Evolutionary conservation across 1,140 invertebrate species (phyloP).

Genomic region (Diabrotica virgifera): DNA sequence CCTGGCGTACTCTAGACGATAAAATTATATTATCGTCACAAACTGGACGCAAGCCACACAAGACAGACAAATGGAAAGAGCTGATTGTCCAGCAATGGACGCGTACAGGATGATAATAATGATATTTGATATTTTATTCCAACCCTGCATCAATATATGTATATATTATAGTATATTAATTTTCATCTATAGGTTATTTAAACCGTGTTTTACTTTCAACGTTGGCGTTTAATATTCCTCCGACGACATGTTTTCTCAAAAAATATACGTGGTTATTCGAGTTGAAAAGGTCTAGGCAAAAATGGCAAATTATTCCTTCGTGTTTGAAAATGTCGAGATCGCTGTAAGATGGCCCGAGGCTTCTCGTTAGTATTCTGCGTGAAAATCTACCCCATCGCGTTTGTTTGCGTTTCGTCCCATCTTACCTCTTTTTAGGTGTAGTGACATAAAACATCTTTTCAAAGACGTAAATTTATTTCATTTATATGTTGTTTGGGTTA

Average conservation of each 20-base stretch:
- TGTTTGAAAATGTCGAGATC: not conserved
- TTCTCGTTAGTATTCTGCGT: not conserved
- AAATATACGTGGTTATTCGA: not conserved
- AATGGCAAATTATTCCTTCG: conserved; percentile 1
- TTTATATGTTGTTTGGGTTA: too few species aligned
- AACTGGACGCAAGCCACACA: too few species aligned
- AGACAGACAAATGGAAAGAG: too few species aligned
- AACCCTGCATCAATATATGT: too few species aligned
- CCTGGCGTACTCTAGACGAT: too few species aligned
- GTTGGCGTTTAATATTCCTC: not conserved
- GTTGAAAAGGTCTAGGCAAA: conserved; percentile 2
- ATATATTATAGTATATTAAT: conserved; percentile 52
- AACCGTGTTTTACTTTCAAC: not conserved
- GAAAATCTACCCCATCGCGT: not conserved
- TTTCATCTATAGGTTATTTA: conserved; percentile 34
- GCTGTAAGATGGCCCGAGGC: not conserved
- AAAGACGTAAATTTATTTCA: too few species aligned
- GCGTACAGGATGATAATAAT: too few species aligned
- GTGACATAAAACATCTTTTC: too few species aligned
- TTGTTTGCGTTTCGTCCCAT: not conserved
- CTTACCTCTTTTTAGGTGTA: not conserved
- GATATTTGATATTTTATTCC: too few species aligned
- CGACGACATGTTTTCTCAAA: not conserved
- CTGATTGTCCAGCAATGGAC: too few species aligned
- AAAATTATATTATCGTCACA: too few species aligned